Base-by-base conservation (phyloP, 2,888 invertebrate species). In the Graphium colonna region DNA sequence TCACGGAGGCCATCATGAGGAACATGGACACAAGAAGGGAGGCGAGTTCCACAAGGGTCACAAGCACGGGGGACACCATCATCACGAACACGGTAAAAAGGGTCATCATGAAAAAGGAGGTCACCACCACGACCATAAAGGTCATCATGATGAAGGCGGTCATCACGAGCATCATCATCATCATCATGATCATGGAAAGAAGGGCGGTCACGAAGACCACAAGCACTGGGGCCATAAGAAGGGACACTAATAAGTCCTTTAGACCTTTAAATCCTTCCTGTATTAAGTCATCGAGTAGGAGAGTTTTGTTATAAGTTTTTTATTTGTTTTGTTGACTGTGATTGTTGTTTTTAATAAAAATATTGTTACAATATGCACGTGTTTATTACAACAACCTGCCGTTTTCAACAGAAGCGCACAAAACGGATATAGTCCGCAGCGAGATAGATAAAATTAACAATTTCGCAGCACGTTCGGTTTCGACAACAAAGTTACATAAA, bases 11-110 rank as follows among this genome's bases (percentile, higher is more conserved):
- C 93, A 93, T 73, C 94, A 95, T 71, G 94, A 95, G 70, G 94
- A 93, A 71, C 94, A 95, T 66, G 94, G 93, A 46, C 93, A 95
- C 83, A 94, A 95, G 82, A 95, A 96, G 82, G 96, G 96, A 56
- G 94, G 94, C 17, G 93, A 93, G 67, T 91, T 93, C 85, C 95
- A 96, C 81, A 94, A 94, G 66, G 95, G 95, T 28, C 94, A 95
- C 78, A 92, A 95, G 69, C 93, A 96, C 71, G 92, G 93, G 51
- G 94, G 93, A 1, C 93, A 94, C 66, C 95, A 95, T 68, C 93
- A 95, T 64, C 94, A 94, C 68, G 92, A 95, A 64, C 93, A 95
- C 66, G 95, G 95, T 60, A 95, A n/a, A n/a, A n/a, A n/a, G n/a
- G n/a, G n/a, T n/a, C n/a, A n/a, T n/a, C n/a, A n/a, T n/a, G n/a